Evolutionary conservation across 2,113 vertebrate species (phyloP), one percentile per base, ranked within the genome.

Genomic region (Octodon degus): DNA sequence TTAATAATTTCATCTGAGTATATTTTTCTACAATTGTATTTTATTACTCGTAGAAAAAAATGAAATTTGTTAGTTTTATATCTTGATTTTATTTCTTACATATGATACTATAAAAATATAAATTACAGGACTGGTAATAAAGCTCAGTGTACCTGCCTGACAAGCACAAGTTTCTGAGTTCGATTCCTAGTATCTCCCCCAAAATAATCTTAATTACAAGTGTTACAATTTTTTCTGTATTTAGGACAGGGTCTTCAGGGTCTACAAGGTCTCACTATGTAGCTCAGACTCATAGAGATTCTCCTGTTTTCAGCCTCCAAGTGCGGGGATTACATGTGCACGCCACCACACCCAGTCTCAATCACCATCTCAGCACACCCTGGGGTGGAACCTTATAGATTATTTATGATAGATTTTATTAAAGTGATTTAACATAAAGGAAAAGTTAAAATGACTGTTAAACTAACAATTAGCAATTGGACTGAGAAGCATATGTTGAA

Each of bases 371-470:
- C 50, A 50, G 8, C 50, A 50, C 11, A 12, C 50, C 50, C 50
- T 50, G 50, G 50, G 50, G 50, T 50, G 50, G 43, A 43, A 43
- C 43, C 43, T 50, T 84, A 84, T 1, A 85, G 87, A 93, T 83
- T 67, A 63, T 67, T 87, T 90, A 84, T 80, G 32, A n/a, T 47
- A 62, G 2, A 0, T 90, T 87, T 95, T 65, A 65, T 81, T 91
- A 86, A 93, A 84, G 77, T 89, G 27, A 79, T 89, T 93, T 77
- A 84, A 85, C 37, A 40, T 40, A 65, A 88, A 13, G 25, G 47
- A 93, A 88, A 89, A 37, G 17, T 30, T 70, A 14, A 95, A 83
- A 74, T 1, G 92, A 74, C 84, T 40, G 27, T 91, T 96, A 76
- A 90, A 83, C 67, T 76, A 79, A 86, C 91, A 43, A 70, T 88